Evolutionary conservation across 1,140 invertebrate species (phyloP), one percentile per base, ranked within the genome.

Genomic region (Drosophila pandora): DNA sequence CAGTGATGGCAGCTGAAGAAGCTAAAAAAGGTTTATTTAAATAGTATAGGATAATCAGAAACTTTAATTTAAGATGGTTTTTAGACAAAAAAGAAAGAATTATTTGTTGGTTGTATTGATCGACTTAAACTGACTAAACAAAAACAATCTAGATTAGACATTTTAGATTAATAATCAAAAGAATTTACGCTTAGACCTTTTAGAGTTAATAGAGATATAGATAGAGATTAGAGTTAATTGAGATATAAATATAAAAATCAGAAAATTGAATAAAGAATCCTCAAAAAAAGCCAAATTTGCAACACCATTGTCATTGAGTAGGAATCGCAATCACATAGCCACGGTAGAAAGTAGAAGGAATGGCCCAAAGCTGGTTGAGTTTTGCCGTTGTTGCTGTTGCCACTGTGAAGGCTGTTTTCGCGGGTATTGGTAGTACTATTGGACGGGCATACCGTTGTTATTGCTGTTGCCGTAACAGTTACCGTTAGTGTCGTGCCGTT

Each of bases 321-420:
- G 48, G 37, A 69, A 71, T 69, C 22, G 65, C 21, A 78, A 67
- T 73, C 68, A 57, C 62, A 79, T 49, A 62, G 1, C 54, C 62
- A 69, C 41, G 12, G 43, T 47, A 21, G 17, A 47, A 47, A 47
- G 52, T 39, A 37, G 43, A 41, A 22, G 39, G 32, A 13, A 17
- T 74, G 59, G 59, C 72, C 60, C 54, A 56, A 62, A 78, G 81
- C 63, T 43, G 60, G 60, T 80, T 85, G 62, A 85, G 57, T 62
- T 76, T 65, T 65, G 69, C n/a, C 37, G 60, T 55, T 58, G 45
- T 43, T 41, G 34, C 34, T 12, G 34, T 6, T 13, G 17, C 13
- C 25, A 28, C 5, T 28, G 25, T 28, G 5, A 6, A 4, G 7
- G 25, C 5, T 28, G 25, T 3, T 30, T 28, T 37, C 2, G 5